Percentiles rank a stretch among this genome's conserved stretches.
Evolutionary conservation across 1,140 invertebrate genomes (phyloP).

Genomic region (Brachionus calyciflorus): DNA sequence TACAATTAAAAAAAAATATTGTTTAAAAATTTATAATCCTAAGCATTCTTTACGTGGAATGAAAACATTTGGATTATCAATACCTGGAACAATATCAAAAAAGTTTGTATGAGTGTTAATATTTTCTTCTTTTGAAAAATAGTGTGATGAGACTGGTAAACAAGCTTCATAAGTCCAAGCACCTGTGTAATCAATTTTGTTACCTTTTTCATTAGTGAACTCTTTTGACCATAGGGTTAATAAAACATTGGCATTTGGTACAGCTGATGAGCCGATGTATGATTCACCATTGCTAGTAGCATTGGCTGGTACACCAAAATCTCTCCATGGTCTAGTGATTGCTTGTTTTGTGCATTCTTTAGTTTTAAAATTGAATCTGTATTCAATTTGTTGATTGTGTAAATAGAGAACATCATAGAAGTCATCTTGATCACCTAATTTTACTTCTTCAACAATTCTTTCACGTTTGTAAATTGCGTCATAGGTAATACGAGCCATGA

Average conservation of each 20-base stretch:
- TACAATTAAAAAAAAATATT: too few relatives aligned
- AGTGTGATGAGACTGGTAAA: slow-evolving; percentile 49
- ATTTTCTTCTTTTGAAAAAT: slow-evolving; percentile 43
- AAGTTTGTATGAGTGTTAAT: slow-evolving; percentile 50
- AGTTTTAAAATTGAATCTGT: slow-evolving; percentile 52
- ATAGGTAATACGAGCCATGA: slow-evolving; percentile 48
- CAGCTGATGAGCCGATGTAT: slow-evolving; percentile 51
- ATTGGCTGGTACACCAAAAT: slow-evolving; percentile 52
- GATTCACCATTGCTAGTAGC: slow-evolving; percentile 51
- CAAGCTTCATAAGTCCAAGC: slow-evolving; percentile 51
- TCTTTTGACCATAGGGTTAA: slow-evolving; percentile 9
- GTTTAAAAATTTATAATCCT: slow-evolving; percentile 19
- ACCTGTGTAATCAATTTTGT: slow-evolving; percentile 46
- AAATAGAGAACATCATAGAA: slow-evolving; percentile 54
- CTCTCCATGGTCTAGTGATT: slow-evolving; percentile 52
- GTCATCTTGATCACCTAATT: slow-evolving; percentile 48
- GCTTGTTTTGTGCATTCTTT: slow-evolving; percentile 51
- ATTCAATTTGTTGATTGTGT: slow-evolving; percentile 53
- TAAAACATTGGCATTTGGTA: slow-evolving; percentile 47
- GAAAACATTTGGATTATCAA: slow-evolving; percentile 55
- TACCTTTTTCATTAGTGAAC: slow-evolving; percentile 13
- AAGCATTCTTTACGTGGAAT: slow-evolving; percentile 53
- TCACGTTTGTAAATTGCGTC: slow-evolving; percentile 50
- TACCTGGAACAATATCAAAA: slow-evolving; percentile 53
- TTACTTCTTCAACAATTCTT: slow-evolving; percentile 51